phyloP scores from a whole-genome alignment of 2,888 invertebrate genomes.

The Morinoia aosen region DNA sequence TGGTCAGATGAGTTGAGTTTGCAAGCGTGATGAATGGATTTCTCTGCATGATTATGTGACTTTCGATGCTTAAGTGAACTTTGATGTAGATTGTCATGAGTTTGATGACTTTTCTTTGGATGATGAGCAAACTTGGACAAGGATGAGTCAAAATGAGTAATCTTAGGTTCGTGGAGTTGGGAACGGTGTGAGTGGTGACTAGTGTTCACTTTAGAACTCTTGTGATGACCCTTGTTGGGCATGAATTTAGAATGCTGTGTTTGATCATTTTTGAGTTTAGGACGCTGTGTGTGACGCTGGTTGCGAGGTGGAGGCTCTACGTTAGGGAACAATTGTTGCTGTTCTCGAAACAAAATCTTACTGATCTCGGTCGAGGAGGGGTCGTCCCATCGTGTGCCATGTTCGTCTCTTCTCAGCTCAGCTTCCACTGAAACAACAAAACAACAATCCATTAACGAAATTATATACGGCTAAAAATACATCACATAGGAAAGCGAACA shows the following conservation, averaged over 20 bases:
- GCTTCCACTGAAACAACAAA: slow-evolving; percentile 16
- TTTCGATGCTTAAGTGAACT: neutral
- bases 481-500: neutral
- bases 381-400: neutral
- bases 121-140: neutral
- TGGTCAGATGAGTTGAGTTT: neutral
- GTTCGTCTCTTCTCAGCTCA: neutral
- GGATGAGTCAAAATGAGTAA: neutral
- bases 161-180: neutral
- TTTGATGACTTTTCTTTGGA: neutral
- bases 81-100: neutral
- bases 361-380: neutral
- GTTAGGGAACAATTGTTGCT: neutral
- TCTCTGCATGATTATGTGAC: neutral
- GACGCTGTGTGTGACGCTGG: neutral
- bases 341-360: neutral
- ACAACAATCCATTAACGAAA: neutral
- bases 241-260: neutral
- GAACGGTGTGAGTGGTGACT: neutral
- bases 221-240: neutral
- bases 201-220: neutral
- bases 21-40: neutral
- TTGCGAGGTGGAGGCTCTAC: neutral
- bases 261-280: neutral
- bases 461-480: neutral